A percentile compares a stretch with the other conserved stretches of the same genome.
These are phyloP conservation scores for Prosapia bicincta DNA, from an alignment of 2,888 invertebrate species.

Conservation along the genomic window DNA sequence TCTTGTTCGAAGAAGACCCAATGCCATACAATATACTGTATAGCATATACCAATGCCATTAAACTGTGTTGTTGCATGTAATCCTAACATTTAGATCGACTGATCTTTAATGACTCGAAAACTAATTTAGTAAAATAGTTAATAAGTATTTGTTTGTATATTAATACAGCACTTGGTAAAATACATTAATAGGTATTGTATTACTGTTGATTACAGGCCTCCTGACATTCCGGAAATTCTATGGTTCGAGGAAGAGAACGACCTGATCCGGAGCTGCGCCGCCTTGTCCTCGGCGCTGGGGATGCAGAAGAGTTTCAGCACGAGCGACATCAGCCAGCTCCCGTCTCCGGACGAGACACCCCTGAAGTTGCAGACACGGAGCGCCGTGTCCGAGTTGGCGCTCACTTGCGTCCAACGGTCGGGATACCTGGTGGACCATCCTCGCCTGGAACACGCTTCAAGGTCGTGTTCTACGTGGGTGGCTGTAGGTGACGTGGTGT, in stretches of 20 bases:
- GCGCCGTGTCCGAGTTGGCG: constrained; percentile 56
- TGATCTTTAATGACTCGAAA: too few species aligned
- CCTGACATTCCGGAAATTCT: constrained; percentile 61
- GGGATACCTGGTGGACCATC: constrained; percentile 54
- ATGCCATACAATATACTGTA: too few species aligned
- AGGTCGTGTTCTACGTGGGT: constrained; percentile 86
- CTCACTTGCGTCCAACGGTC: constrained; percentile 56
- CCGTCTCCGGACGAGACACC: constrained; percentile 49
- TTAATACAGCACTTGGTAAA: too few species aligned
- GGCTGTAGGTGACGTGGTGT: constrained; percentile 71
- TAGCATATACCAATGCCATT: too few species aligned
- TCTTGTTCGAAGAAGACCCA: too few species aligned
- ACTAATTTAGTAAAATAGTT: too few species aligned
- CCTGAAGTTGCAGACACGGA: constrained; percentile 42
- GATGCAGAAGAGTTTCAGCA: constrained; percentile 80
- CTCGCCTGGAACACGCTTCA: constrained; percentile 57
- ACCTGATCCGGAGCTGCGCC: constrained; percentile 74
- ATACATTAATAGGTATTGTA: too few species aligned
- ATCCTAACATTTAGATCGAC: too few species aligned
- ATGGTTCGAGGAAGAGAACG: constrained; percentile 72
- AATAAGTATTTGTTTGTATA: too few species aligned
- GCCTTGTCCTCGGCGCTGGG: constrained; percentile 75
- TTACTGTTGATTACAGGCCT: constrained; percentile 46
- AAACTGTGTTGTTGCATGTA: too few species aligned
- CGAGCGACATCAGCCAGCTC: constrained; percentile 67